These are phyloP conservation scores for Nipponia nippon DNA, from an alignment of 2,113 vertebrate genomes.

Conservation along the genomic window DNA sequence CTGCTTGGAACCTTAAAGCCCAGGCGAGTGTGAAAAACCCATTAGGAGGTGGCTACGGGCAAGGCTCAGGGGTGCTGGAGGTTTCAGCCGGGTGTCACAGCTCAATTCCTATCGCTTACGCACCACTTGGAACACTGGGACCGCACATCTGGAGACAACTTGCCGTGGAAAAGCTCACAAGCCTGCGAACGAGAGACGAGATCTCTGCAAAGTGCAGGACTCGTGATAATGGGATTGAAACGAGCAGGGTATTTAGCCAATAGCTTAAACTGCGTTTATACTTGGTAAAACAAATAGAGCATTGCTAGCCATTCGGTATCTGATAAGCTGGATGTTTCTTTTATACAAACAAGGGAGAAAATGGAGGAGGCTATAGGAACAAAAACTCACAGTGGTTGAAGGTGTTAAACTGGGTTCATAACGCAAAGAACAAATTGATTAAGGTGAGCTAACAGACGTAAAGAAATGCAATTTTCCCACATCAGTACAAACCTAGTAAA, in stretches of 20 bases:
- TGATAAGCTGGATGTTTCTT: not conserved
- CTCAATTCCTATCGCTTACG: not conserved
- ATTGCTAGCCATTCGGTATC: not conserved
- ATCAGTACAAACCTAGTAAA: not conserved
- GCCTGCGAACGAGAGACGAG: not conserved
- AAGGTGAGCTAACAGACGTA: not conserved
- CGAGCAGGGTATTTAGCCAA: not conserved
- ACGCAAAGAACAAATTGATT: not conserved
- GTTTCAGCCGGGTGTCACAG: not conserved
- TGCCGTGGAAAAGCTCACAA: slow-evolving; percentile 43
- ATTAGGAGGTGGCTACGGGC: slow-evolving; percentile 46
- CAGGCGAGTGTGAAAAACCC: not conserved
- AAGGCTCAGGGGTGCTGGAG: not conserved
- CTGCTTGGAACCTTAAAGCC: not conserved
- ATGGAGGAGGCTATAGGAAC: not conserved
- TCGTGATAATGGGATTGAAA: not conserved
- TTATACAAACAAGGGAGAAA: not conserved
- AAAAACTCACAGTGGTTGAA: not conserved
- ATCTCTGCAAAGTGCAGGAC: not conserved
- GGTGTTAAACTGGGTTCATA: not conserved
- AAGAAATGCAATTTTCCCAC: not conserved
- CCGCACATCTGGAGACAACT: slow-evolving; percentile 65
- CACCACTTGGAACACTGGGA: not conserved
- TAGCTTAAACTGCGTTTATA: not conserved
- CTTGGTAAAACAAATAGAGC: not conserved